These are phyloP conservation scores for Bhutanitis thaidina DNA, from an alignment of 2,888 invertebrate species.

Conservation along the genomic window DNA sequence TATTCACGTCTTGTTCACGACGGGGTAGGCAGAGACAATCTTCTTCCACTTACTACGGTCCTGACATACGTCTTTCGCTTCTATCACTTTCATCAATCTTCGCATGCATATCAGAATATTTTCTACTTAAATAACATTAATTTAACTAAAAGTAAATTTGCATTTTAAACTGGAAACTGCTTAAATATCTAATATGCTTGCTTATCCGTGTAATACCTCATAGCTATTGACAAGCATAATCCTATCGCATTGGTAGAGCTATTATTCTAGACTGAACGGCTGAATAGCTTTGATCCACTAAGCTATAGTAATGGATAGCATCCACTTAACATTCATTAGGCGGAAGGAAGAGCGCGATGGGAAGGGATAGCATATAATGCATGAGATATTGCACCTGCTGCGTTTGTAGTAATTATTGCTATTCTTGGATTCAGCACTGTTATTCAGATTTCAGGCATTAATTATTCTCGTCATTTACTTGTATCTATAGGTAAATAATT, in stretches of 20 bases:
- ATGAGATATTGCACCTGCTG: slow-evolving; percentile 1
- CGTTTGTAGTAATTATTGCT: not conserved
- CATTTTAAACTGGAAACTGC: not conserved
- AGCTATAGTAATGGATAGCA: slow-evolving; percentile 18
- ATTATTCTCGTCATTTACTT: too few relatives aligned
- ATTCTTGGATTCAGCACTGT: too few relatives aligned
- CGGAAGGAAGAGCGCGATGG: slow-evolving; percentile 4
- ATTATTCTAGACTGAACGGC: slow-evolving; percentile 14
- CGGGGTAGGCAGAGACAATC: too few relatives aligned
- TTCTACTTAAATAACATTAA: too few relatives aligned
- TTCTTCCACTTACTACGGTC: too few relatives aligned
- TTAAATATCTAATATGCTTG: not conserved
- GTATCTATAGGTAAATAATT: too few relatives aligned
- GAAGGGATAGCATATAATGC: slow-evolving; percentile 1
- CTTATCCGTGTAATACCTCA: slow-evolving; percentile 8
- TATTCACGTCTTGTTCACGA: too few relatives aligned
- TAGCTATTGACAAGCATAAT: slow-evolving; percentile 17
- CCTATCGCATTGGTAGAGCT: slow-evolving; percentile 11
- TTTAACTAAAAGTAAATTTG: too few relatives aligned
- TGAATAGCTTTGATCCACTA: slow-evolving; percentile 19
- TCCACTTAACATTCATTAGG: slow-evolving; percentile 19
- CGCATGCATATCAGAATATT: too few relatives aligned
- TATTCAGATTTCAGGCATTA: too few relatives aligned
- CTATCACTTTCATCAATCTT: too few relatives aligned
- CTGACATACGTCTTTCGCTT: too few relatives aligned